Conservation (phyloP, 2,888 invertebrate species). For the Drosophila peninsularis region DNA sequence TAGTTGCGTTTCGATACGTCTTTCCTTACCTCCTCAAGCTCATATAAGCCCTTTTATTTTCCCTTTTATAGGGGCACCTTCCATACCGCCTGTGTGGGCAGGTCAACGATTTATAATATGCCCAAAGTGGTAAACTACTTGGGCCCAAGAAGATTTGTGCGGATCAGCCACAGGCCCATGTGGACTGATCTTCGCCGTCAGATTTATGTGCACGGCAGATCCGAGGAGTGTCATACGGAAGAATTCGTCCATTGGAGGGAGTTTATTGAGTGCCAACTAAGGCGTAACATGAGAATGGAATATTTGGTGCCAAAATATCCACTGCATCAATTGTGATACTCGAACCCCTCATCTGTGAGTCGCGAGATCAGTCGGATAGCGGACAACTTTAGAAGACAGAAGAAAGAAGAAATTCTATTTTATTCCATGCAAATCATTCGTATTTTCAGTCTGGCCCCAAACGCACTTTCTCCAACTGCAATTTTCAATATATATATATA, state of each 20-base stretch:
- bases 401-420: no score
- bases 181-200: not conserved
- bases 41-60: no score
- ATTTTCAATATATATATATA: no score
- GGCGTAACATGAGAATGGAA: constrained; percentile 26
- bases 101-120: constrained; percentile 1
- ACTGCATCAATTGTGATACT: not conserved
- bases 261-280: constrained; percentile 12
- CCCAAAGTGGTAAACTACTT: not conserved
- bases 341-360: no score
- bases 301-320: constrained; percentile 30
- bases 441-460: no score
- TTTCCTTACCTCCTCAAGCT: no score
- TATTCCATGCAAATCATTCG: no score
- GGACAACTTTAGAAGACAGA: no score
- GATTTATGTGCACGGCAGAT: not conserved
- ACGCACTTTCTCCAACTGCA: no score
- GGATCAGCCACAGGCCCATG: not conserved
- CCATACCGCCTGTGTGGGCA: not conserved
- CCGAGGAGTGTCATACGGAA: constrained; percentile 24
- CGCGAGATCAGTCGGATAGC: no score
- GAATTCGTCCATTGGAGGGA: not conserved
- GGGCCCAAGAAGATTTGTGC: accelerated
- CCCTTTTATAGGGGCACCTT: not conserved
- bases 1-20: no score